Evolutionary conservation across 2,888 invertebrate species (phyloP).

Genomic region (Cantharis rustica): DNA sequence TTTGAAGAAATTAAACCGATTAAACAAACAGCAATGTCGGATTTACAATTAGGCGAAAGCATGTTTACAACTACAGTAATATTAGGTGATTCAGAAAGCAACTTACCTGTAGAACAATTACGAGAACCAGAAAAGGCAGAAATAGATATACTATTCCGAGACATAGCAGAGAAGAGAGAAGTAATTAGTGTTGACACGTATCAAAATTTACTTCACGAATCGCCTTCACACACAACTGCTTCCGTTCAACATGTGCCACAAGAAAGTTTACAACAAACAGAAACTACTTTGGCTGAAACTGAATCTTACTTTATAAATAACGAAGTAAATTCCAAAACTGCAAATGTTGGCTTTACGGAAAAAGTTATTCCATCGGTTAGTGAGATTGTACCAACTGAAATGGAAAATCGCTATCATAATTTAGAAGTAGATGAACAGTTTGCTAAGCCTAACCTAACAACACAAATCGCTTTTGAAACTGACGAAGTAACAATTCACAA

Average conservation of each 20-base stretch:
- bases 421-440: slow-evolving; percentile 48
- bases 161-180: slow-evolving; percentile 62
- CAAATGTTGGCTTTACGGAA: slow-evolving; percentile 54
- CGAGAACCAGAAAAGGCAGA: slow-evolving; percentile 54
- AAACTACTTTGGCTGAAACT: slow-evolving; percentile 55
- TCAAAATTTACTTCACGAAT: slow-evolving; percentile 53
- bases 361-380: slow-evolving; percentile 56
- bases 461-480: slow-evolving; percentile 56
- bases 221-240: slow-evolving; percentile 57
- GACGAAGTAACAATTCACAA: slow-evolving; percentile 52
- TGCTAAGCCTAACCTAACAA: slow-evolving; percentile 47
- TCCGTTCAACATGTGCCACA: slow-evolving; percentile 59
- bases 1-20: slow-evolving; percentile 56
- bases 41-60: slow-evolving; percentile 62
- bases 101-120: slow-evolving; percentile 52
- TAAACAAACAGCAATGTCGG: slow-evolving; percentile 56
- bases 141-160: slow-evolving; percentile 55
- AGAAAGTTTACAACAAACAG: slow-evolving; percentile 56
- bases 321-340: slow-evolving; percentile 51
- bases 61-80: slow-evolving; percentile 62
- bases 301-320: slow-evolving; percentile 42
- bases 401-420: slow-evolving; percentile 50
- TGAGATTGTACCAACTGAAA: slow-evolving; percentile 58
- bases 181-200: slow-evolving; percentile 62
- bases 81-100: slow-evolving; percentile 62